Percentiles rank a stretch among this genome's conserved stretches.
These are phyloP conservation scores for Apeira syringaria DNA, from an alignment of 2,888 invertebrate genomes.

Conservation along the genomic window DNA sequence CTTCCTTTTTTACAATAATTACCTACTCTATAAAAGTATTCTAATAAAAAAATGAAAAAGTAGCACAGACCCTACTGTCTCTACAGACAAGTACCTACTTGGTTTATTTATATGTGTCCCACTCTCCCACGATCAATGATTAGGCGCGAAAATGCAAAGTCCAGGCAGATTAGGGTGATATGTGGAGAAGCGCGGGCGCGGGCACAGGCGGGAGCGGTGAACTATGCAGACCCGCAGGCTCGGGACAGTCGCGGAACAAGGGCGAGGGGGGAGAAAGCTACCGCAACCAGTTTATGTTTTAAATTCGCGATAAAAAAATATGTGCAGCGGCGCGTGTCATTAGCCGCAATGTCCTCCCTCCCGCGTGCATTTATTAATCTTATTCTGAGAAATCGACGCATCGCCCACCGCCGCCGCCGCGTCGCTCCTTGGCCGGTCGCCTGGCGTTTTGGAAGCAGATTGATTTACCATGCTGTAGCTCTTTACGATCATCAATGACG, in stretches of 20 bases:
- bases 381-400: constrained; percentile 79
- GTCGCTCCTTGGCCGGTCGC: background rate
- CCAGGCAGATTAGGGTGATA: constrained; percentile 12
- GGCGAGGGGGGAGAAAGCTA: constrained; percentile 8
- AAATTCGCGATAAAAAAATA: constrained; percentile 79
- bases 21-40: no score
- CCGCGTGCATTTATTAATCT: constrained; percentile 77
- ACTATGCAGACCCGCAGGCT: constrained; percentile 34
- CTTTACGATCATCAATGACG: no score
- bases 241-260: constrained; percentile 19
- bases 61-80: no score
- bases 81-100: constrained; percentile 3
- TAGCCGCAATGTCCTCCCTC: constrained; percentile 57
- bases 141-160: constrained; percentile 3
- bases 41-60: no score
- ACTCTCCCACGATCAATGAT: constrained; percentile 5
- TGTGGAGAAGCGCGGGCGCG: constrained; percentile 12
- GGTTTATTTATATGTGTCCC: background rate
- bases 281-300: constrained; percentile 73
- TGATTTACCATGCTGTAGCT: constrained; percentile 3
- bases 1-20: no score
- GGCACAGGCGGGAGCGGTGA: constrained; percentile 27
- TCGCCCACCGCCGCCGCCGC: constrained; percentile 36
- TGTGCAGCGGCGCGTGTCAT: constrained; percentile 77
- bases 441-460: background rate